Base-by-base conservation (phyloP, 2,797 vertebrate genomes). In the Phrynocephalus forsythii region DNA sequence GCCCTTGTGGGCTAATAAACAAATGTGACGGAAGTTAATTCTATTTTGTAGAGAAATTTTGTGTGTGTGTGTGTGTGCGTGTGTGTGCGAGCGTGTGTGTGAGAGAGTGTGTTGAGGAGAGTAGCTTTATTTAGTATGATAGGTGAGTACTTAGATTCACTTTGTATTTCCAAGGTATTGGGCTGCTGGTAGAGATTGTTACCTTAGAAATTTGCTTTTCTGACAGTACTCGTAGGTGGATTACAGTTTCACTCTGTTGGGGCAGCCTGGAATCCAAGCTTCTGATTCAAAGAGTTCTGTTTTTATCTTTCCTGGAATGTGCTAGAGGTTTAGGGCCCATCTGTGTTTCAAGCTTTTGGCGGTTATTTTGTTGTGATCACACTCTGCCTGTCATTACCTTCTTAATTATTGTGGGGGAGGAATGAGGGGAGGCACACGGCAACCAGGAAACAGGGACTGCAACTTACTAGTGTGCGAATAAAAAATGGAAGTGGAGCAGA, bases 261-360 rank as follows among this genome's bases (percentile, higher is more conserved):
- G 67, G 52, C 33, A 83, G 66, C 44, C 69, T 68, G n/a, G 72
- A 86, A 68, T 67, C 50, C 44, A 72, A 83, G 24, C 28, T 76
- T 50, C 75, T 85, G 82, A 81, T 26, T 77, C 20, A 28, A 63
- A 68, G 71, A 85, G 26, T 85, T 56, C 33, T 56, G 48, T 28
- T 82, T 79, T 67, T 67, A 66, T 82, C 3, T 3, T 50, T 50
- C 10, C 38, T 50, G n/a, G 30, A 76, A 83, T 69, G 22, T 79
- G 33, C 22, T 67, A 28, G 28, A 75, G 80, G 18, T 56, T 88
- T 87, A 78, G 56, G 44, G 68, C 68, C 78, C 72, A 85, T 87
- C 79, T 87, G 63, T 63, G 16, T 83, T 77, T 87, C 66, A 83
- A 38, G 67, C 30, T 79, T 68, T 88, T 85, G 89, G 79, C 83